These are phyloP conservation scores for Tribolium freemani DNA, from an alignment of 2,888 invertebrate genomes.

Conservation along the genomic window DNA sequence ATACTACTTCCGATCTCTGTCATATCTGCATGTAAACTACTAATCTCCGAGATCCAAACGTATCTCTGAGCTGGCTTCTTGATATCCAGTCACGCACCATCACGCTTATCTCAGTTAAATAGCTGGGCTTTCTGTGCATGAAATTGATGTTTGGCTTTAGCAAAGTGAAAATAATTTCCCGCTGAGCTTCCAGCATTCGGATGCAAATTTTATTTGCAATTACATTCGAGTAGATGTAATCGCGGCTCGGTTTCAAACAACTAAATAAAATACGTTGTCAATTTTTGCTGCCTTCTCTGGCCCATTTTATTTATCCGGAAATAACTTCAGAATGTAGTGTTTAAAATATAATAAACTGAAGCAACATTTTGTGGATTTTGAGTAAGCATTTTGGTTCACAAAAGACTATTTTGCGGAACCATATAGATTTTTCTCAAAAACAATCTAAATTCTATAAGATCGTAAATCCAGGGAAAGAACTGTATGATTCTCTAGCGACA, in stretches of 20 bases:
- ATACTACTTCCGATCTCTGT: conserved; percentile 1
- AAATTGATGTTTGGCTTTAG: conserved; percentile 39
- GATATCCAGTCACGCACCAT: conserved; percentile 44
- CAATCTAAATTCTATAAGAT: conserved; percentile 5
- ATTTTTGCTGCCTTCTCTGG: not conserved
- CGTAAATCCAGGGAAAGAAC: conserved; percentile 14
- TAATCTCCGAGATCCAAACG: conserved; percentile 25
- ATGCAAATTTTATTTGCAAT: conserved; percentile 32
- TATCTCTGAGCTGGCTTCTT: conserved; percentile 35
- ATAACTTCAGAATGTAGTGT: no score
- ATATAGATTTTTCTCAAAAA: conserved; percentile 5
- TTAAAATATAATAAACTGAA: not conserved
- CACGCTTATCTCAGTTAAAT: conserved; percentile 40
- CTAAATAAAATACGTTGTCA: not conserved
- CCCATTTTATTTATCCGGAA: no score
- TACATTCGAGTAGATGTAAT: conserved; percentile 13
- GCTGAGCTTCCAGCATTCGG: conserved; percentile 20
- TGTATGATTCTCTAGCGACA: conserved; percentile 36
- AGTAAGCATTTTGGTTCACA: not conserved
- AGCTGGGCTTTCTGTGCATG: conserved; percentile 30
- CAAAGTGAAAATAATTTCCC: conserved; percentile 41
- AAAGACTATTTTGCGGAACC: not conserved
- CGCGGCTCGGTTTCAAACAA: not conserved
- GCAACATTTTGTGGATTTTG: not conserved
- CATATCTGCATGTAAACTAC: conserved; percentile 29